phyloP scores from a whole-genome alignment of 1,140 invertebrate genomes.

The Colletes gigas region DNA sequence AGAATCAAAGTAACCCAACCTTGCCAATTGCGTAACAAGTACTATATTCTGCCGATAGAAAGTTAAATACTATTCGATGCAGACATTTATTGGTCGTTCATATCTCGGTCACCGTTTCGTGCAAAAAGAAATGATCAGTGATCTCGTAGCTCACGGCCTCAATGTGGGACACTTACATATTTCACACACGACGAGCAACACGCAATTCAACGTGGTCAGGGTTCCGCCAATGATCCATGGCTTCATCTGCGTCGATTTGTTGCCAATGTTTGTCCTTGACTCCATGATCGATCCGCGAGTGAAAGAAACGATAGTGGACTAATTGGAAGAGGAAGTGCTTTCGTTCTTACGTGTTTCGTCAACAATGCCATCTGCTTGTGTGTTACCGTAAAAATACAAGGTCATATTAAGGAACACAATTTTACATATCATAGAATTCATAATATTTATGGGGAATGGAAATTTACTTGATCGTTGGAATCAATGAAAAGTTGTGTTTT shows the following conservation, averaged over 20 bases:
- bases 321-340: slow-evolving; percentile 20
- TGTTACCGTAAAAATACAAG: too few species aligned
- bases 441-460: too few species aligned
- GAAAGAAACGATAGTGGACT: background rate
- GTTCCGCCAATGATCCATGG: background rate
- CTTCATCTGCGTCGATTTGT: background rate
- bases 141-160: background rate
- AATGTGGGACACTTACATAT: background rate
- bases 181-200: background rate
- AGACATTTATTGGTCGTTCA: background rate
- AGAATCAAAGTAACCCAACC: too few species aligned
- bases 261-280: slow-evolving; percentile 15
- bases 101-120: background rate
- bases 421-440: too few species aligned
- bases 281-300: slow-evolving; percentile 2
- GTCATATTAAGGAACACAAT: too few species aligned
- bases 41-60: too few species aligned
- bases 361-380: slow-evolving; percentile 15
- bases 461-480: too few species aligned
- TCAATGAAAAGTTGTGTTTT: too few species aligned
- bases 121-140: background rate
- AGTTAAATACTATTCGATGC: background rate
- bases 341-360: background rate
- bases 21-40: too few species aligned
- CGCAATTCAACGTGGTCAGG: background rate